phyloP scores from a whole-genome alignment of 2,888 invertebrate species.

The Agriopis marginaria region DNA sequence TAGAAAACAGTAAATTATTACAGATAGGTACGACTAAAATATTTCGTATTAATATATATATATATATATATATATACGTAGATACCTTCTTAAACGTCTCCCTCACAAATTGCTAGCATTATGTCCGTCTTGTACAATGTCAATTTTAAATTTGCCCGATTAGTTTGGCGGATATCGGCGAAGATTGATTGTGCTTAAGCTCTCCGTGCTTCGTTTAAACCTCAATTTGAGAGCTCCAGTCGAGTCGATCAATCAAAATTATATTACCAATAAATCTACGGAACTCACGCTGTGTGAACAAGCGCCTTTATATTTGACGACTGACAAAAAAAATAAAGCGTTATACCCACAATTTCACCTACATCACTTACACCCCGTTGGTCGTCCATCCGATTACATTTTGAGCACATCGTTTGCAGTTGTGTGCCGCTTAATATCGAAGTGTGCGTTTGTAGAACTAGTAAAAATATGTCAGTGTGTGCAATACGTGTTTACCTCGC shows the following conservation, averaged over 20 bases:
- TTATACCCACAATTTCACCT: too few species aligned
- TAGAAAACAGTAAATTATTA: too few species aligned
- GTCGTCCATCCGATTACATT: too few species aligned
- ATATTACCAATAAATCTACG: slow-evolving; percentile 84
- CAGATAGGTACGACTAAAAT: too few species aligned
- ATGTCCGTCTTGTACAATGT: slow-evolving; percentile 34
- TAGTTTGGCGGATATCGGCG: slow-evolving; percentile 50
- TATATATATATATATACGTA: too few species aligned
- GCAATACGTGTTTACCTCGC: too few species aligned
- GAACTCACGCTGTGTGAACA: slow-evolving; percentile 63
- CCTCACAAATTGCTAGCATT: slow-evolving; percentile 30
- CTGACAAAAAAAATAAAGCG: not conserved
- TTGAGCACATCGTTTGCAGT: too few species aligned
- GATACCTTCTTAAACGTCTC: not conserved
- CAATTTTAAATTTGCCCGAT: slow-evolving; percentile 44
- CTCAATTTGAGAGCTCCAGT: slow-evolving; percentile 59
- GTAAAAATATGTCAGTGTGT: too few species aligned
- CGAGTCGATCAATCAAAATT: slow-evolving; percentile 83
- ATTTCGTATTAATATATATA: not conserved
- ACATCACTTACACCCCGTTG: too few species aligned
- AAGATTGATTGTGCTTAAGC: slow-evolving; percentile 67
- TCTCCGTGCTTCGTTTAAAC: slow-evolving; percentile 66
- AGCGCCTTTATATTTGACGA: slow-evolving; percentile 58
- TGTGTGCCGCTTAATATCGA: too few species aligned
- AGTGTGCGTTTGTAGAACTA: too few species aligned